Conservation (phyloP, 2,797 vertebrate genomes). For the Oreochromis grahami region DNA sequence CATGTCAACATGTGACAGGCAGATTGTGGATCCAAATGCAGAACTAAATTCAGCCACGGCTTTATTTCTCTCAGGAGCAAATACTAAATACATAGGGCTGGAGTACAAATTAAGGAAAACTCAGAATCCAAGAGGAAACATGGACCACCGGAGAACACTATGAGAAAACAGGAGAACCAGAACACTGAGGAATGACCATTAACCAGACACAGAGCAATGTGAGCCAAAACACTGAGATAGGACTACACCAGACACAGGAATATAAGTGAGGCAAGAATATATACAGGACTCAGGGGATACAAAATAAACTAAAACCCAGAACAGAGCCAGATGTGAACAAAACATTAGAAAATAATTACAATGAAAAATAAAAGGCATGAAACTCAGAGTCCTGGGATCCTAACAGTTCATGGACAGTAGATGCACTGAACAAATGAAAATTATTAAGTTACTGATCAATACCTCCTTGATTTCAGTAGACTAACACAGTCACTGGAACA, state of each 20-base stretch:
- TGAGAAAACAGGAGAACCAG: not conserved
- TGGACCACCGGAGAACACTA: not conserved
- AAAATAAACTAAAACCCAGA: not conserved
- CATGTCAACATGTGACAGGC: not conserved
- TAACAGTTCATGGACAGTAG: not conserved
- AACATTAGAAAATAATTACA: not conserved
- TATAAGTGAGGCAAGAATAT: accelerated
- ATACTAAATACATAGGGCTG: not conserved
- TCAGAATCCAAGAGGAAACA: not conserved
- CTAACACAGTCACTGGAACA: not conserved
- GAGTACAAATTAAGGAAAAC: not conserved
- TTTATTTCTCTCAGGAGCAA: not conserved
- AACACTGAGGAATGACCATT: not conserved
- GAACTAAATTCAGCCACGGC: not conserved
- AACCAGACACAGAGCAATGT: not conserved
- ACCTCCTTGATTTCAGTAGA: not conserved
- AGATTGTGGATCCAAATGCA: not conserved
- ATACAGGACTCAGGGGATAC: not conserved
- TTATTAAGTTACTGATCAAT: not conserved
- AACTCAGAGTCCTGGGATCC: not conserved
- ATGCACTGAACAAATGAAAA: not conserved
- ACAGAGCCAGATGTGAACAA: not conserved
- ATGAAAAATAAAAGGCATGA: not conserved
- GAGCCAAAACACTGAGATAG: not conserved
- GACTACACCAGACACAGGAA: not conserved